These are phyloP conservation scores for Ptychodera flava DNA, from an alignment of 35 echinoderm and acorn worm species.

Conservation along the genomic window DNA sequence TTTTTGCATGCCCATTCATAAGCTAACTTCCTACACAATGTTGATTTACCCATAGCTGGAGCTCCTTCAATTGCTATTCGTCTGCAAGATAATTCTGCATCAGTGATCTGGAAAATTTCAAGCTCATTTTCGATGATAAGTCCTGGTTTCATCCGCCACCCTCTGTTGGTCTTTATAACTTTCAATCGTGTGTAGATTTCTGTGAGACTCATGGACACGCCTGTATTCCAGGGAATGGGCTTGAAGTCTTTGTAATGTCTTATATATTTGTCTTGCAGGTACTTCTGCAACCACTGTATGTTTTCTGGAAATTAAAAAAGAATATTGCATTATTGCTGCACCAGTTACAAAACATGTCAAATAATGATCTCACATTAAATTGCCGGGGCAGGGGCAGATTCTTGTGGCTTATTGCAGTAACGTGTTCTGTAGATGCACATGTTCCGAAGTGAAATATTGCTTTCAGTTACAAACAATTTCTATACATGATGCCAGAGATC, in stretches of 20 bases:
- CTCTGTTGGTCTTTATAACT: not conserved
- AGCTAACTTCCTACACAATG: not conserved
- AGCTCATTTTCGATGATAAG: not conserved
- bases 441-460: too few relatives aligned
- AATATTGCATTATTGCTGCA: too few relatives aligned
- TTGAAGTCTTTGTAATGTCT: not conserved
- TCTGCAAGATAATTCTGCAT: not conserved
- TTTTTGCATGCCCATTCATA: not conserved
- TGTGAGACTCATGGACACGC: not conserved
- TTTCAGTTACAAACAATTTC: too few relatives aligned
- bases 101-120: not conserved
- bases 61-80: not conserved
- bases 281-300: not conserved
- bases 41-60: not conserved
- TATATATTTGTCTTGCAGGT: not conserved
- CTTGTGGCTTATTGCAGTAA: too few relatives aligned
- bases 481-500: too few relatives aligned
- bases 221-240: not conserved
- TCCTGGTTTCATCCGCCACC: not conserved
- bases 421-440: too few relatives aligned
- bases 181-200: not conserved
- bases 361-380: too few relatives aligned
- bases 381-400: too few relatives aligned
- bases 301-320: not conserved
- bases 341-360: too few relatives aligned